Evolutionary conservation across 2,113 vertebrate species (phyloP).

Genomic region (Agelaius phoeniceus): DNA sequence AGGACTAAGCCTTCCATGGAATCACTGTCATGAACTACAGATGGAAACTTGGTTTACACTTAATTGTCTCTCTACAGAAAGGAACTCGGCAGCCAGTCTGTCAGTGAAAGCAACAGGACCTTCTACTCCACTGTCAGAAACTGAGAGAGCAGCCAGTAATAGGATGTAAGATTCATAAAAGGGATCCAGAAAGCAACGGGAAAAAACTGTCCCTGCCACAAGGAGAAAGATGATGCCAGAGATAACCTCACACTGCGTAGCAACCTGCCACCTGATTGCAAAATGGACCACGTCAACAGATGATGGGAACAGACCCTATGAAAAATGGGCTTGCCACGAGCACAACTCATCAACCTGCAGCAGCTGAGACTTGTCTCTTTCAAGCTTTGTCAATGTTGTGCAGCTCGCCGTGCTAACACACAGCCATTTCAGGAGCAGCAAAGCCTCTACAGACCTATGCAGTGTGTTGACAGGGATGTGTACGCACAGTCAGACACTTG

Average conservation of each 20-base stretch:
- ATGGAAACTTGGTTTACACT: not conserved
- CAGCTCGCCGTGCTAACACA: not conserved
- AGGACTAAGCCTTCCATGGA: not conserved
- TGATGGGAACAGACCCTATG: not conserved
- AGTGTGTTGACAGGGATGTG: not conserved
- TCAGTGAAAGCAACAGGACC: not conserved
- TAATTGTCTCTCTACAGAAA: not conserved
- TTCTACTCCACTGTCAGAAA: not conserved
- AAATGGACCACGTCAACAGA: not conserved
- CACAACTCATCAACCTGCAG: not conserved
- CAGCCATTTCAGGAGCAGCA: not conserved
- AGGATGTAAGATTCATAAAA: not conserved
- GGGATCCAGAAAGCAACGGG: not conserved
- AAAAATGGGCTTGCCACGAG: not conserved
- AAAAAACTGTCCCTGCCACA: not conserved
- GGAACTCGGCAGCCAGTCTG: not conserved
- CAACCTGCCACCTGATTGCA: constrained; percentile 8
- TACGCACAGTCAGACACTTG: not conserved
- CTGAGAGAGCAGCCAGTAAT: not conserved
- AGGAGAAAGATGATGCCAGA: not conserved
- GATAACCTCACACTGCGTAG: not conserved
- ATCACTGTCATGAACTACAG: not conserved
- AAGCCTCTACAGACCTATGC: not conserved
- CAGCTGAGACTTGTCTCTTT: constrained; percentile 1
- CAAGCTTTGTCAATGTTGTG: not conserved